Evolutionary conservation across 2,888 invertebrate species (phyloP).

Genomic region (Baronia brevicornis): DNA sequence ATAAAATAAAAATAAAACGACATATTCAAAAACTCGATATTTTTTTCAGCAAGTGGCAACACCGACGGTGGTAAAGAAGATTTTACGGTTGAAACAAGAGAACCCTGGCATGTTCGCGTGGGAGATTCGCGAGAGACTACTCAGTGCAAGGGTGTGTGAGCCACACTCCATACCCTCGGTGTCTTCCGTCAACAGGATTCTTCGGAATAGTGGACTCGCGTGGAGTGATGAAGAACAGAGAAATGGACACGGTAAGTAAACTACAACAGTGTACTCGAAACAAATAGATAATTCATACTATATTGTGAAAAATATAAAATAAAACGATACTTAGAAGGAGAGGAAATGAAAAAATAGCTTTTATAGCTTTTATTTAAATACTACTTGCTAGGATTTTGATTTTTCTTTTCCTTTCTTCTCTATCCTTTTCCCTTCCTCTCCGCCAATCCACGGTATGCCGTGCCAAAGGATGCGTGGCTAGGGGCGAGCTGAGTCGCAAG

Average conservation of each 20-base stretch:
- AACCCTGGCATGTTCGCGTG: constrained; percentile 98
- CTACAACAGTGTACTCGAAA: background rate
- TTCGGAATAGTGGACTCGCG: constrained; percentile 87
- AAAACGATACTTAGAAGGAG: no score
- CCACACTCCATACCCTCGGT: constrained; percentile 94
- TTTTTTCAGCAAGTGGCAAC: constrained; percentile 94
- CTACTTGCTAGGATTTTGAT: no score
- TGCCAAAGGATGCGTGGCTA: no score
- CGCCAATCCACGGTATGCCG: no score
- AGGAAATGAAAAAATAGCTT: no score
- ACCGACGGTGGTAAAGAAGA: constrained; percentile 95
- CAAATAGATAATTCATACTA: background rate
- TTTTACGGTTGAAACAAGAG: constrained; percentile 93
- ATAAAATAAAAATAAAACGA: constrained; percentile 6
- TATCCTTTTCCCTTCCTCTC: no score
- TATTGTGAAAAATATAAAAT: constrained; percentile 2
- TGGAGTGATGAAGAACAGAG: constrained; percentile 80
- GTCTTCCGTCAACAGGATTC: constrained; percentile 94
- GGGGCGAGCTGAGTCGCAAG: no score
- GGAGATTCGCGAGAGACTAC: constrained; percentile 94
- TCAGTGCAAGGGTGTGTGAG: constrained; percentile 93
- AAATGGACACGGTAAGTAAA: constrained; percentile 44
- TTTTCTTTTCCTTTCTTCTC: no score
- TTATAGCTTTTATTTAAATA: no score
- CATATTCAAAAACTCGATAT: constrained; percentile 2